Percentiles rank a stretch among this genome's conserved stretches.
These are phyloP conservation scores for Pachliopta kotzebuea DNA, from an alignment of 2,888 invertebrate genomes.

Conservation along the genomic window DNA sequence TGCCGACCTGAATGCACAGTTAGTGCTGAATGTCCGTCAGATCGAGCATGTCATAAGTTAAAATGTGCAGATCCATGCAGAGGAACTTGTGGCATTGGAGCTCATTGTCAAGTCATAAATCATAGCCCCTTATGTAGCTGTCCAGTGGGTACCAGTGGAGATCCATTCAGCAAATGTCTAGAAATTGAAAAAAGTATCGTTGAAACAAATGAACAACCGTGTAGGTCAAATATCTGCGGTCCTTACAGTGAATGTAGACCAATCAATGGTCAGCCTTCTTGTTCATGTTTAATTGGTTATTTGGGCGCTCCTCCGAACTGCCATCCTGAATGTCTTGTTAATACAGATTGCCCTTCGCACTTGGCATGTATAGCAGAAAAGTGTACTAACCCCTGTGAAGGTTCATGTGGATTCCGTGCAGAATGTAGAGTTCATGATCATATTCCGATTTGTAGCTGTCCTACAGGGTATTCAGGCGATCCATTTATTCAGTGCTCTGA, in stretches of 20 bases:
- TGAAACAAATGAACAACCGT: constrained; percentile 77
- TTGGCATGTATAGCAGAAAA: constrained; percentile 91
- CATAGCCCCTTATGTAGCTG: constrained; percentile 91
- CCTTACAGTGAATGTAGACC: constrained; percentile 89
- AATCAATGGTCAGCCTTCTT: constrained; percentile 86
- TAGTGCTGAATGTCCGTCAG: constrained; percentile 87
- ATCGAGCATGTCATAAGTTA: constrained; percentile 87
- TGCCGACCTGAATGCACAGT: constrained; percentile 89
- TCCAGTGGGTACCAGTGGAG: constrained; percentile 82
- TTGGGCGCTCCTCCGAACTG: constrained; percentile 90
- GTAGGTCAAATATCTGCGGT: constrained; percentile 89
- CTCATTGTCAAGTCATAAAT: constrained; percentile 88
- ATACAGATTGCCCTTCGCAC: constrained; percentile 89
- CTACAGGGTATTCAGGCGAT: constrained; percentile 87
- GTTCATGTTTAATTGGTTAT: constrained; percentile 87
- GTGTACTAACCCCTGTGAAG: constrained; percentile 90
- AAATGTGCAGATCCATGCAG: constrained; percentile 91
- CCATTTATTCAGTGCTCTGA: constrained; percentile 88
- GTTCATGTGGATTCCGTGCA: constrained; percentile 89
- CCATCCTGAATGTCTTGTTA: constrained; percentile 90
- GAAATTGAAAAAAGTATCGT: constrained; percentile 47
- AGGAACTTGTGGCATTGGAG: constrained; percentile 85
- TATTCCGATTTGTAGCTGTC: constrained; percentile 90
- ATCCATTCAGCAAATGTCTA: constrained; percentile 82
- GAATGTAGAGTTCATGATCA: constrained; percentile 90